phyloP scores from a whole-genome alignment of 2,888 invertebrate genomes.

The Sphecodes monilicornis region DNA sequence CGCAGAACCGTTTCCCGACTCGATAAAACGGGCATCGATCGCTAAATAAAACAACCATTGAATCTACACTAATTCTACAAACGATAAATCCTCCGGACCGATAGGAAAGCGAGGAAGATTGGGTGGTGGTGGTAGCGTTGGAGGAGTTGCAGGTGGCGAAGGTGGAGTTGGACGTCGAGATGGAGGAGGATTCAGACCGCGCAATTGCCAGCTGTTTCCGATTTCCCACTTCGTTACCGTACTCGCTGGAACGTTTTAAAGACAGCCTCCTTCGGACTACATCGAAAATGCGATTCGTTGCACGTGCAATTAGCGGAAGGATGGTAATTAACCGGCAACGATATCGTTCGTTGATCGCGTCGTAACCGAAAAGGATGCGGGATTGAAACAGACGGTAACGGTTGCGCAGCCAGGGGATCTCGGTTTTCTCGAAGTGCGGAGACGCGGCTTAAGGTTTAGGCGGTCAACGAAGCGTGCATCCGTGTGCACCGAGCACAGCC shows the following conservation, averaged over 20 bases:
- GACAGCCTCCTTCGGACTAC: slow-evolving; percentile 9
- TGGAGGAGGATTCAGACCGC: slow-evolving; percentile 44
- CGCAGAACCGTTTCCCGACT: not conserved
- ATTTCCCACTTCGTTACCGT: slow-evolving; percentile 41
- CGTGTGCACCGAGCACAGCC: slow-evolving; percentile 75
- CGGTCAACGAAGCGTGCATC: slow-evolving; percentile 78
- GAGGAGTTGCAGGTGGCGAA: not conserved
- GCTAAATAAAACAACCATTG: slow-evolving; percentile 31
- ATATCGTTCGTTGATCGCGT: slow-evolving; percentile 64
- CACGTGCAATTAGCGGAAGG: slow-evolving; percentile 63
- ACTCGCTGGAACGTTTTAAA: slow-evolving; percentile 41
- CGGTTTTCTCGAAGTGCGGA: not conserved
- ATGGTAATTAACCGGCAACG: slow-evolving; percentile 62
- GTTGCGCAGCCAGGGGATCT: slow-evolving; percentile 16
- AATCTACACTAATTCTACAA: slow-evolving; percentile 50
- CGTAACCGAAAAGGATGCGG: slow-evolving; percentile 49
- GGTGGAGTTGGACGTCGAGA: not conserved
- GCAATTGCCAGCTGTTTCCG: slow-evolving; percentile 56
- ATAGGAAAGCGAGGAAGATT: not conserved
- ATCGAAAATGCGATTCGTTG: slow-evolving; percentile 61
- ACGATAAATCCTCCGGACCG: slow-evolving; percentile 41
- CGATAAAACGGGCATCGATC: slow-evolving; percentile 14
- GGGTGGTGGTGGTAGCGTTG: not conserved
- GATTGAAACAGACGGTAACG: slow-evolving; percentile 36
- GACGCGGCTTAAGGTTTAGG: slow-evolving; percentile 76